Percentiles rank a stretch among this genome's conserved stretches.
Conservation (phyloP, 2,113 vertebrate genomes). For the Rhynchomys soricoides region DNA sequence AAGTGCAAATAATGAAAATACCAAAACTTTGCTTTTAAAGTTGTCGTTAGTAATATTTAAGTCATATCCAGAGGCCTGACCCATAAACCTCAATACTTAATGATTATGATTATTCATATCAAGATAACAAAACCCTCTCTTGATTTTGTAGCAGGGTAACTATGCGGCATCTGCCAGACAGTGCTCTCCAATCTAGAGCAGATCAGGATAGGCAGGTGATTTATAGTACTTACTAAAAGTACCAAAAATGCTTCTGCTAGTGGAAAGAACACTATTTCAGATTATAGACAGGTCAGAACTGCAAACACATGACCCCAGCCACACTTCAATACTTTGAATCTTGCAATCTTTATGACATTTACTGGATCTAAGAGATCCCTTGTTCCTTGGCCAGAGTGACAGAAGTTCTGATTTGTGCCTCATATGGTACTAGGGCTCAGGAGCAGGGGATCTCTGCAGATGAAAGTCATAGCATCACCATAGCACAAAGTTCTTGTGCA, state of each 20-base stretch:
- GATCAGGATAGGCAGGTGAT: neutral
- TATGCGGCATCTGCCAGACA: neutral
- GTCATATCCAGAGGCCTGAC: neutral
- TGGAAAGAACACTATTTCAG: neutral
- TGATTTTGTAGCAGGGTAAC: neutral
- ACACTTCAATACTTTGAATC: neutral
- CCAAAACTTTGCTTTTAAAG: neutral
- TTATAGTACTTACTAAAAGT: neutral
- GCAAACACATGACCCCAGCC: neutral
- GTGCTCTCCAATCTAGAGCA: neutral
- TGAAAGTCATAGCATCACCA: neutral
- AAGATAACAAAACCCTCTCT: neutral
- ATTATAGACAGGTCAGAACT: neutral
- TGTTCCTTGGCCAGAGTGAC: neutral
- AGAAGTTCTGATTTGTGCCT: neutral
- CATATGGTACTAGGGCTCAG: neutral
- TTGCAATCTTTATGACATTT: neutral
- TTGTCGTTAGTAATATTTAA: neutral
- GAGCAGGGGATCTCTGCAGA: neutral
- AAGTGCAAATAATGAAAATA: neutral
- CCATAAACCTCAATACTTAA: neutral
- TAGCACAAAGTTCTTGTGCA: neutral
- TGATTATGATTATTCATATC: neutral
- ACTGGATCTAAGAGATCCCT: neutral
- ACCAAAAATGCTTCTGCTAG: neutral